Evolutionary conservation across 2,113 vertebrate genomes (phyloP).

Genomic region (Alouatta palliata): DNA sequence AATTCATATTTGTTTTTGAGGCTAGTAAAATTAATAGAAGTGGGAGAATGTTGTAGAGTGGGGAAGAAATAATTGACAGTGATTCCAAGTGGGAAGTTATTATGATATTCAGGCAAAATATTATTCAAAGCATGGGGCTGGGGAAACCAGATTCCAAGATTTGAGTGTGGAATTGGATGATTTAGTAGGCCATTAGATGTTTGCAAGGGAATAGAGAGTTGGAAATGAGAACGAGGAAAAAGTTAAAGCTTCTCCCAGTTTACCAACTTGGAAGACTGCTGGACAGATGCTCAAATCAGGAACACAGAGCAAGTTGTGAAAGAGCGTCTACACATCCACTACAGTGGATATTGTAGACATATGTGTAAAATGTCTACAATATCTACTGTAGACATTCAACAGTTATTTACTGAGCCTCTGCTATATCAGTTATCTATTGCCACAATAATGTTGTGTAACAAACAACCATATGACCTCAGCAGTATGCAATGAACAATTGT

Average conservation of each 20-base stretch:
- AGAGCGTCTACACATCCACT: background rate
- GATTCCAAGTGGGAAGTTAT: background rate
- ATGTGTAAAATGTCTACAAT: background rate
- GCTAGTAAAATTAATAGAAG: background rate
- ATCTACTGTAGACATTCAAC: background rate
- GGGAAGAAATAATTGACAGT: background rate
- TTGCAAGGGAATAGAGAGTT: background rate
- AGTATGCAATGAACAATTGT: background rate
- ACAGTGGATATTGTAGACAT: too few relatives aligned
- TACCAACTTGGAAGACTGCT: background rate
- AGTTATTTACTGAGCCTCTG: background rate
- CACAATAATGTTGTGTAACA: background rate
- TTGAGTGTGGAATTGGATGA: background rate
- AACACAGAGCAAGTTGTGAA: background rate
- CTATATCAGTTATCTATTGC: background rate
- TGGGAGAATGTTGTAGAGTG: background rate
- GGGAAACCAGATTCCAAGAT: background rate
- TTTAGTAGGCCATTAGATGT: background rate
- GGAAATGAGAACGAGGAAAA: background rate
- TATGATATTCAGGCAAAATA: background rate
- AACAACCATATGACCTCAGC: background rate
- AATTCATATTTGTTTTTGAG: conserved; percentile 10
- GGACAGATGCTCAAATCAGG: background rate
- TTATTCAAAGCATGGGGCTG: background rate
- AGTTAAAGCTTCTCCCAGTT: background rate